These are phyloP conservation scores for Brachionichthys hirsutus DNA, from an alignment of 2,113 vertebrate species.

Conservation along the genomic window DNA sequence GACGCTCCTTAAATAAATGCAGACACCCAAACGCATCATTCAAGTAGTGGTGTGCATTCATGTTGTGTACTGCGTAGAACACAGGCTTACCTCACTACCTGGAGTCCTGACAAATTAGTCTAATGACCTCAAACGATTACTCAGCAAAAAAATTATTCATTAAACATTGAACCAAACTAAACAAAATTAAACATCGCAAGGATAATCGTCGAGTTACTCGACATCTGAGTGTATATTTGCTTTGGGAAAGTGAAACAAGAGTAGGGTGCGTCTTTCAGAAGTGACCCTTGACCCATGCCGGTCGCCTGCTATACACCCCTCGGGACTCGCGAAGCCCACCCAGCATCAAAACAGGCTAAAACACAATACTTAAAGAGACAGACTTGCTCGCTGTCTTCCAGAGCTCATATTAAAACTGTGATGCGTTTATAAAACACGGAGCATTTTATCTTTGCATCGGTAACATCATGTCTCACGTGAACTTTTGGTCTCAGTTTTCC, in stretches of 20 bases:
- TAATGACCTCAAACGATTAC: too few species aligned
- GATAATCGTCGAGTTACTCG: too few species aligned
- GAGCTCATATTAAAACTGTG: background rate
- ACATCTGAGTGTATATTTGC: slow-evolving; percentile 5
- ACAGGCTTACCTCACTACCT: too few species aligned
- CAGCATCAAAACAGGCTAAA: background rate
- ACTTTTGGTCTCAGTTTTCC: background rate
- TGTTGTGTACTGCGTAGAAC: too few species aligned
- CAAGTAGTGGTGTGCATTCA: too few species aligned
- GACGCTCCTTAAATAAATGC: slow-evolving; percentile 14
- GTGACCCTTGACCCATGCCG: slow-evolving; percentile 38
- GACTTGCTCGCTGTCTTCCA: too few species aligned
- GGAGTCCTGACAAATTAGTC: too few species aligned
- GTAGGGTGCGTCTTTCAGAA: background rate
- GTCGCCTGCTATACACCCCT: slow-evolving; percentile 27
- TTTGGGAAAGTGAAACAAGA: slow-evolving; percentile 24
- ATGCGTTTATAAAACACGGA: background rate
- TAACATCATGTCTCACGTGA: background rate
- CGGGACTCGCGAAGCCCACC: slow-evolving; percentile 2
- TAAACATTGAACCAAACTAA: too few species aligned
- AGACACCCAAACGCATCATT: background rate
- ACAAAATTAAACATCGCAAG: too few species aligned
- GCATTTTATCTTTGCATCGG: background rate
- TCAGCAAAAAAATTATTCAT: too few species aligned
- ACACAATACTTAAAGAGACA: background rate